These are phyloP conservation scores for Arrhopalites spinosus DNA, from an alignment of 2,888 invertebrate genomes.

Conservation along the genomic window DNA sequence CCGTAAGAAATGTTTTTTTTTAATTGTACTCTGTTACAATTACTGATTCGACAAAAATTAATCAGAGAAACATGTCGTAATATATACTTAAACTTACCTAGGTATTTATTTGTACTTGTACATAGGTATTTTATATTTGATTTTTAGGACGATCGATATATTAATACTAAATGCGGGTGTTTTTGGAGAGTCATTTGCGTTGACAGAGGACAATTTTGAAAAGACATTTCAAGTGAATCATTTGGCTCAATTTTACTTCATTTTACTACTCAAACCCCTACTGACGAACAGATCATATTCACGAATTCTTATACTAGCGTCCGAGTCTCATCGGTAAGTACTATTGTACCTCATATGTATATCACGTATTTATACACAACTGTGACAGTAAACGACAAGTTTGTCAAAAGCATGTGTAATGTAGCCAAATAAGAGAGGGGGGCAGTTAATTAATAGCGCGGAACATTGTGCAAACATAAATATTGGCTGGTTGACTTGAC, in stretches of 20 bases:
- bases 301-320: constrained; percentile 83
- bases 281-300: constrained; percentile 68
- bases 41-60: too few relatives aligned
- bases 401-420: too few relatives aligned
- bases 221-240: constrained; percentile 86
- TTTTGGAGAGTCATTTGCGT: constrained; percentile 72
- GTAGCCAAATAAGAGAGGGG: not conserved
- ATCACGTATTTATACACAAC: too few relatives aligned
- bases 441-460: not conserved
- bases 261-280: constrained; percentile 72
- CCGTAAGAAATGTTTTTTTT: constrained; percentile 57
- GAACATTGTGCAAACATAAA: not conserved
- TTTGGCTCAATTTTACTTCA: constrained; percentile 79
- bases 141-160: constrained; percentile 35
- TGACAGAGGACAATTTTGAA: constrained; percentile 77
- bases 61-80: too few relatives aligned
- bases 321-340: constrained; percentile 81
- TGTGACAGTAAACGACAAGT: too few relatives aligned
- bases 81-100: not conserved
- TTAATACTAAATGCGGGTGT: constrained; percentile 79
- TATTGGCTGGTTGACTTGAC: not conserved
- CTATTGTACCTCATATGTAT: not conserved
- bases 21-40: too few relatives aligned
- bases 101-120: too few relatives aligned
- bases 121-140: not conserved